Conservation (phyloP, 2,797 vertebrate genomes). For the Microctenopoma lineatum region DNA sequence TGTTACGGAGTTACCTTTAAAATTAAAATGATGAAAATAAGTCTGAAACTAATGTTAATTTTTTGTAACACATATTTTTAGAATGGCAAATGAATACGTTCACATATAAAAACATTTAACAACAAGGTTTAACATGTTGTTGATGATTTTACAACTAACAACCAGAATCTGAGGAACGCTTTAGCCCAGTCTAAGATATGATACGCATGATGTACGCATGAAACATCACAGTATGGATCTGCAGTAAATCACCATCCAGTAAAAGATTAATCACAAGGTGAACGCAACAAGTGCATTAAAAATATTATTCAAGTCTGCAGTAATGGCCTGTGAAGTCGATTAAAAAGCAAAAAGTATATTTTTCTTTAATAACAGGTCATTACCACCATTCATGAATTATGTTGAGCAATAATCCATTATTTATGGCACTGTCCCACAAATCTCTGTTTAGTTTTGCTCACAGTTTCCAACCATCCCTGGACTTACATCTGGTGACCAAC, state of each 20-base stretch:
- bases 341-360: slow-evolving; percentile 1
- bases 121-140: neutral
- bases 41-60: neutral
- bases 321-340: slow-evolving; percentile 49
- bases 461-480: neutral
- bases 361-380: slow-evolving; percentile 23
- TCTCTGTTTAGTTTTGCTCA: slow-evolving; percentile 39
- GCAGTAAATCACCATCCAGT: neutral
- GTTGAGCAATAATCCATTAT: slow-evolving; percentile 41
- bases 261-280: too few relatives aligned
- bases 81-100: neutral
- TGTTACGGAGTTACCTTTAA: neutral
- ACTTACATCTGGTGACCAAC: too few relatives aligned
- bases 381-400: slow-evolving; percentile 19
- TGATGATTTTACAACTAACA: neutral
- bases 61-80: neutral
- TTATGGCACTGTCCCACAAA: slow-evolving; percentile 44
- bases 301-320: slow-evolving; percentile 74
- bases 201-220: neutral
- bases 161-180: neutral
- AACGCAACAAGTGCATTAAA: slow-evolving; percentile 43
- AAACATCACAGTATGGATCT: slow-evolving; percentile 2
- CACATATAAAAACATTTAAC: slow-evolving; percentile 1
- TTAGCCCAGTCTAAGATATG: neutral
- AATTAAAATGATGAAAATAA: slow-evolving; percentile 10